Evolutionary conservation across 2,797 vertebrate species (phyloP), one percentile per base, ranked within the genome.

Genomic region (Molossus alvarezi): DNA sequence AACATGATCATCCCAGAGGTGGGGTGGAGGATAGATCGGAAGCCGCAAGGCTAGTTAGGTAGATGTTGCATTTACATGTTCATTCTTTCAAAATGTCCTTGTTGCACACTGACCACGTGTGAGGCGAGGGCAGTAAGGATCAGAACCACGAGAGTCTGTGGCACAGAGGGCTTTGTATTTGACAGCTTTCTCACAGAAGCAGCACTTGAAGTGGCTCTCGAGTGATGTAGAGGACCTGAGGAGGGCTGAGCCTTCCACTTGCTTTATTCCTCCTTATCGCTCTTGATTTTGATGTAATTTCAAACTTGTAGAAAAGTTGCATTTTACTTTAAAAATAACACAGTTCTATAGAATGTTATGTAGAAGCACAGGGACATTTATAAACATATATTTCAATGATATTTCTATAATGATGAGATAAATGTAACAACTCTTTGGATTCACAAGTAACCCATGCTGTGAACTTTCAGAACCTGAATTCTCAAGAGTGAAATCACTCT

Each of bases 251-350:
- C 12, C 33, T 58, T 96, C 84, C 58, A 33, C 7, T 81, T 83
- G 6, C 27, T 55, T 48, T 84, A 88, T 57, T 37, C 5, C 13
- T 80, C 11, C 57, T 84, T 62, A 1, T n/a, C 72, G 53, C 7
- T 65, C 80, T 93, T 90, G 14, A 67, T 95, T 91, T 94, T 73
- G 69, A 90, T 81, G 2, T 69, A 71, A 64, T 85, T 90, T 94
- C 29, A 88, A 87, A 67, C 15, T 83, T 79, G 45, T 0, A 83
- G 57, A 88, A 83, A 93, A 91, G 25, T 83, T 82, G 9, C 4
- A 55, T 69, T 58, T 71, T 80, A 41, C 20, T 91, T 90, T 55
- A 64, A 91, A 89, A 88, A 76, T 55, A 64, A 48, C 21, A 11
- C 82, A 57, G 57, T 88, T 15, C 13, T 89, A 1, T 14, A 65